Base-by-base conservation (phyloP, 2,113 vertebrate genomes). In the Oreocharis arfaki region DNA sequence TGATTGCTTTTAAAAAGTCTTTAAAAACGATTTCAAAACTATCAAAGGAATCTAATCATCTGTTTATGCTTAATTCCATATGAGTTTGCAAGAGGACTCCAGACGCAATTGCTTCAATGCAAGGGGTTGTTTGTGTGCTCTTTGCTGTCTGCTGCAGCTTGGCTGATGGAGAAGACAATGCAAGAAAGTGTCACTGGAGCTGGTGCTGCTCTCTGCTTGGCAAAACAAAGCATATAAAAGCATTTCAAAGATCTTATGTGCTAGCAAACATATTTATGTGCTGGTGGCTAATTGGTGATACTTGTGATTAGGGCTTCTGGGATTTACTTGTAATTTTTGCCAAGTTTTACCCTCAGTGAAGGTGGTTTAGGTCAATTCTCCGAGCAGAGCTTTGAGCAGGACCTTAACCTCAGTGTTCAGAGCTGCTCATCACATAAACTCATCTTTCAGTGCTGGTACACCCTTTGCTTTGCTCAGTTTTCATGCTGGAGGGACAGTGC, bases 111-210 rank as follows among this genome's bases (percentile, higher is more conserved):
- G n/a, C 17, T 69, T 87, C 26, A 30, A n/a, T 50, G 59, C 55
- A 35, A 39, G 46, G 33, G 26, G 30, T 8, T 49, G 32, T 28
- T 86, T 0, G 0, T 35, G 47, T 1, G 1, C 71, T 6, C 53
- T 28, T 39, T 27, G 39, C 74, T 84, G 32, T n/a, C 57, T 68
- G 50, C 61, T 50, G 41, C 64, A 47, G 57, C 42, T 42, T 60
- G 75, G 39, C 80, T 60, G 61, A 14, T 3, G 9, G 30, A 68
- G 65, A 23, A 55, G 33, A 26, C 41, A 23, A 4, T 4, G 37
- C 10, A 9, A 57, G 77, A 55, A 60, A 7, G 28, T 41, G 55
- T n/a, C 33, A 26, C 3, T 12, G 4, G 53, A 67, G 39, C 1
- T 33, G 17, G 13, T 52, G 53, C 24, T 91, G n/a, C 53, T 47